Evolutionary conservation across 2,888 invertebrate species (phyloP), one percentile per base, ranked within the genome.

Genomic region (Eupithecia subfuscata): DNA sequence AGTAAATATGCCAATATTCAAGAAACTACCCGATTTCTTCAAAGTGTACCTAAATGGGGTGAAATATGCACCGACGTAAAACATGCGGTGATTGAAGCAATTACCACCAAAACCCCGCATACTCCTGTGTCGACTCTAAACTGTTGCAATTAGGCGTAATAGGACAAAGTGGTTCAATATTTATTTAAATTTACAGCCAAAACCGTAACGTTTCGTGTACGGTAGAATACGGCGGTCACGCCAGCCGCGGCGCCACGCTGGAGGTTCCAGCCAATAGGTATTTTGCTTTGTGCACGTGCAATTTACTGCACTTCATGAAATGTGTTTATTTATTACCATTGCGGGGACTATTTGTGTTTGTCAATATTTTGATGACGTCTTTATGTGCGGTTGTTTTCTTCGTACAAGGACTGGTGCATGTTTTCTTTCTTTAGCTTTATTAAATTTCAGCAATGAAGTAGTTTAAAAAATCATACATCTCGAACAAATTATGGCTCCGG

Each of bases 141-240:
- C 79, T 80, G 81, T 83, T 78, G 82, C 83, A 86, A 88, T 88
- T 87, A 86, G 81, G 78, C 80, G 77, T 83, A 85, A 87, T 87
- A 83, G 82, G 81, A 85, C 83, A 84, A 81, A 84, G 84, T 82
- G 82, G 82, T 85, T 85, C 81, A 73, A 83, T 85, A 87, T 86
- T 84, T 86, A 87, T 86, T 85, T 89, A 86, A 88, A 89, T 88
- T 89, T 86, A 88, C 85, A 85, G 84, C 83, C 86, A 82, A 87
- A 90, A 87, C 86, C 84, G 85, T 87, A 85, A 86, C 85, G 80
- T 89, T 90, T 89, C 88, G 89, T 89, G 89, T 88, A 86, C 79
- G 82, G 79, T 81, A 83, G 84, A 85, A 86, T 87, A 86, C 83
- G 86, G 81, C 81, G 87, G 90, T 91, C 91, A 91, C 92, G 92